Base-by-base conservation (phyloP, 1,140 invertebrate species). In the Drosophila varians region DNA sequence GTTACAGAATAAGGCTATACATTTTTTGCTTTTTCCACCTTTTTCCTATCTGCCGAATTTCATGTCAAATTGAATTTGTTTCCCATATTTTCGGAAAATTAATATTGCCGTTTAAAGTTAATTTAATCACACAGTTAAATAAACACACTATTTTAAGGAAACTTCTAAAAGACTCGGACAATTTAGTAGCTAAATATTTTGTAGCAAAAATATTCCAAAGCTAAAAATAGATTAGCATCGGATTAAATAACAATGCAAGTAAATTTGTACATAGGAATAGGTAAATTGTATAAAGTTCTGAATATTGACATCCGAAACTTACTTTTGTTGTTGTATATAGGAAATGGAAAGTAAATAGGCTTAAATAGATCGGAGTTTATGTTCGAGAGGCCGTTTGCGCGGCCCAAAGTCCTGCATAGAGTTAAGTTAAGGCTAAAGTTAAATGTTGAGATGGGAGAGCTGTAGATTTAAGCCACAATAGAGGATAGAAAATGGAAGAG, bases 161-260 rank as follows among this genome's bases (percentile, higher is more conserved):
- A 87, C 77, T 87, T 74, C 48, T 71, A 87, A 70, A 86, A 86
- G 82, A 86, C 82, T 86, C 82, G 68, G 55, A 87, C 71, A 45
- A 70, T 52, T 70, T 77, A 66, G 69, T 86, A 87, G 77, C 53
- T 52, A 76, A 80, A 77, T 80, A 74, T 74, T 79, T 87, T 87
- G 60, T 87, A 86, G 82, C 34, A 25, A 49, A 87, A 74, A 82
- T 77, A 65, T 87, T 86, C 49, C 55, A 52, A 38, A 65, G 69
- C 58, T 23, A 43, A 55, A n/a, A 58, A 45, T 18, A 16, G 46
- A 31, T 45, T 54, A 60, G 28, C 25, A 55, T 62, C 36, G 31
- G 28, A 26, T n/a, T 48, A 11, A 34, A 57, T 51, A 49, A 11
- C 53, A 60, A 8, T 46, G 26, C 28, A n/a, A 57, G 21, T 60